phyloP scores from a whole-genome alignment of 2,888 invertebrate species.

The Myopa tessellatipennis region DNA sequence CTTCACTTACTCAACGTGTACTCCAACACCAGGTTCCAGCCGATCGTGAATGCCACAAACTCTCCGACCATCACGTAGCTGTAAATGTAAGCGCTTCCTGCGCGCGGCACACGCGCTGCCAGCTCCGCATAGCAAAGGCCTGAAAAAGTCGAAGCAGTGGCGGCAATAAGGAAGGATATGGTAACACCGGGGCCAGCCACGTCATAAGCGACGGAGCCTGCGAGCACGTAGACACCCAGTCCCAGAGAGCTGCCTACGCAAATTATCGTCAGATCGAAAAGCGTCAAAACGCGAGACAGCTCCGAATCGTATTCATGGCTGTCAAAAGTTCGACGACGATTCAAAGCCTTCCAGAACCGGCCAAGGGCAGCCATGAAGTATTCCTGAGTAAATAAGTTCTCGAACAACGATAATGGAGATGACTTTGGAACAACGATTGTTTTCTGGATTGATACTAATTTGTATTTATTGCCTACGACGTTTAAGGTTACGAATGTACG shows the following conservation, averaged over 20 bases:
- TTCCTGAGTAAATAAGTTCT: too few species aligned
- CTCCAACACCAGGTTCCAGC: conserved; percentile 86
- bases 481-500: conserved; percentile 97
- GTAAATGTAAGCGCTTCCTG: conserved; percentile 87
- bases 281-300: conserved; percentile 77
- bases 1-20: conserved; percentile 76
- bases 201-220: conserved; percentile 87
- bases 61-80: conserved; percentile 86
- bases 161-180: conserved; percentile 90
- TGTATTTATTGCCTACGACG: conserved; percentile 89
- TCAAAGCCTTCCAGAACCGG: conserved; percentile 61
- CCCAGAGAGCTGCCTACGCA: conserved; percentile 91
- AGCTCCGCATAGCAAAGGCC: conserved; percentile 87
- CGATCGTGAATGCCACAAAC: conserved; percentile 82
- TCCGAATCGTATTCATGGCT: conserved; percentile 64
- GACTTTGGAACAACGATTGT: conserved; percentile 91
- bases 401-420: conserved; percentile 81
- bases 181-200: conserved; percentile 93
- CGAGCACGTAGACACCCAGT: conserved; percentile 95
- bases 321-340: conserved; percentile 57
- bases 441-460: conserved; percentile 81
- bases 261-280: conserved; percentile 87
- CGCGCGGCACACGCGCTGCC: conserved; percentile 82
- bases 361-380: too few species aligned
- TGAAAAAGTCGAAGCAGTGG: conserved; percentile 91